phyloP scores from a whole-genome alignment of 1,140 invertebrate genomes.

The Uloborus diversus region DNA sequence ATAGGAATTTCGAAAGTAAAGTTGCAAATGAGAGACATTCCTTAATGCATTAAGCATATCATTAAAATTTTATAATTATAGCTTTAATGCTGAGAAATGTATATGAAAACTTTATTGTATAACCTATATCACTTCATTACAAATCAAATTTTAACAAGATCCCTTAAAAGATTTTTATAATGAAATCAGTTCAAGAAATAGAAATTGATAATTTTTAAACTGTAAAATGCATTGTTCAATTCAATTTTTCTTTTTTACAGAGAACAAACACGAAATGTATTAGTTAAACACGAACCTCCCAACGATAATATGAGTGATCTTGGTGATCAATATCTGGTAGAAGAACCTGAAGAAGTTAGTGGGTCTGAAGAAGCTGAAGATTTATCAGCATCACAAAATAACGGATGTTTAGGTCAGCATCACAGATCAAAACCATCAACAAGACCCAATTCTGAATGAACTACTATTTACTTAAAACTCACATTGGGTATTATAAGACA shows the following conservation, averaged over 20 bases:
- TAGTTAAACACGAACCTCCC: constrained; percentile 31
- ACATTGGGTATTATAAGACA: background rate
- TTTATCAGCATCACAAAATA: constrained; percentile 39
- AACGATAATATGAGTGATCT: constrained; percentile 36
- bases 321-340: constrained; percentile 32
- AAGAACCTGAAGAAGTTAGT: constrained; percentile 41
- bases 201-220: no score
- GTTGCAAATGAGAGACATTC: no score
- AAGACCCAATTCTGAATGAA: constrained; percentile 47
- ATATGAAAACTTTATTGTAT: no score
- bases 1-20: no score
- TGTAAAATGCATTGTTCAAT: no score
- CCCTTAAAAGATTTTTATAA: no score
- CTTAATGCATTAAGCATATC: no score
- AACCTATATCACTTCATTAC: no score
- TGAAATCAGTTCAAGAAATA: no score
- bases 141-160: no score
- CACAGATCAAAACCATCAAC: constrained; percentile 22
- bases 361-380: constrained; percentile 47
- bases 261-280: constrained; percentile 36
- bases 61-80: no score
- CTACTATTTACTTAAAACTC: background rate
- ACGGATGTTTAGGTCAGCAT: constrained; percentile 19
- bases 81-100: no score
- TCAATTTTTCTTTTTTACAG: constrained; percentile 23